These are phyloP conservation scores for Zelleria hepariella DNA, from an alignment of 2,888 invertebrate genomes.

Conservation along the genomic window DNA sequence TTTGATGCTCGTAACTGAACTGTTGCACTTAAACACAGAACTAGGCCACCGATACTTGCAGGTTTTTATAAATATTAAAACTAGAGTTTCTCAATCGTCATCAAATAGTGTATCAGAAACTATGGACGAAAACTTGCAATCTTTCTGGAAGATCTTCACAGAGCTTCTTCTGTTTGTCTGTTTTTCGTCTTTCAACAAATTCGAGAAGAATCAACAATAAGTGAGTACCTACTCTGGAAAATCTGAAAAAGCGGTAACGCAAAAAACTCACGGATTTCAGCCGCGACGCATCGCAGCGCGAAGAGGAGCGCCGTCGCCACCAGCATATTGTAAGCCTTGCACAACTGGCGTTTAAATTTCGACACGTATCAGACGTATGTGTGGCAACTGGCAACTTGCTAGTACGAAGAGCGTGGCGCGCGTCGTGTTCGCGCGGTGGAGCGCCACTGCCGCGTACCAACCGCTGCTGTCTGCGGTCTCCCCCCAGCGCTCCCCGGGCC, in stretches of 20 bases:
- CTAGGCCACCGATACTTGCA: not conserved
- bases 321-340: slow-evolving; percentile 43
- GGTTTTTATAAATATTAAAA: not conserved
- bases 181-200: not conserved
- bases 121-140: no score
- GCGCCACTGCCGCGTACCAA: slow-evolving; percentile 39
- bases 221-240: not conserved
- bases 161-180: not conserved
- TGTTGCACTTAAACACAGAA: not conserved
- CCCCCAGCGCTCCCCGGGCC: slow-evolving; percentile 25
- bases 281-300: slow-evolving; percentile 45
- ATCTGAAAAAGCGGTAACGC: not conserved
- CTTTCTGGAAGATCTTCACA: no score
- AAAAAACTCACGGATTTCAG: slow-evolving; percentile 57
- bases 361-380: slow-evolving; percentile 23
- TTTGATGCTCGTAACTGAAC: slow-evolving; percentile 1
- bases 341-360: slow-evolving; percentile 29
- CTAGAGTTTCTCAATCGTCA: not conserved
- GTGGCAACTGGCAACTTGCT: slow-evolving; percentile 16
- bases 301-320: slow-evolving; percentile 37
- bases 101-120: no score
- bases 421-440: slow-evolving; percentile 50
- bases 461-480: slow-evolving; percentile 13
- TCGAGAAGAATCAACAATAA: not conserved
- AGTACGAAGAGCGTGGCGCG: slow-evolving; percentile 35